phyloP scores from a whole-genome alignment of 2,797 vertebrate species.

The Pachyuromys duprasi region DNA sequence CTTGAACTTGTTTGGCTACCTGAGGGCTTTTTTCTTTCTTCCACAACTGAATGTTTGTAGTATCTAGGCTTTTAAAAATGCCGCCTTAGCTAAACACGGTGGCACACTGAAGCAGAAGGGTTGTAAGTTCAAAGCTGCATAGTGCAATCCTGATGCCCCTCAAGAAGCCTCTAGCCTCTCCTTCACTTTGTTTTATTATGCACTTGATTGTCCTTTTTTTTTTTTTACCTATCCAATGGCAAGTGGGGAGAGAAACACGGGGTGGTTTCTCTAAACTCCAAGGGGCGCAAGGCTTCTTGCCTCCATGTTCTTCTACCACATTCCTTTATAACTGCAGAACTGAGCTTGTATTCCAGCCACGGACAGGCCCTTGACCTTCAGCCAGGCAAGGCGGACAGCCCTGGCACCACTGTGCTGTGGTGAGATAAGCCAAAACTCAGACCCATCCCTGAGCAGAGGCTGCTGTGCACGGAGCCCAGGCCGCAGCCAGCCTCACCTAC shows the following conservation, averaged over 20 bases:
- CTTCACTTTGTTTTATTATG: not conserved
- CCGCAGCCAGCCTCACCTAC: not conserved
- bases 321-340: slow-evolving; percentile 12
- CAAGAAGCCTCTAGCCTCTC: not conserved
- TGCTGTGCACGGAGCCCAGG: not conserved
- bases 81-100: too few species aligned
- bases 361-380: not conserved
- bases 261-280: not conserved
- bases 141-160: not conserved
- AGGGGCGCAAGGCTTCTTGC: not conserved
- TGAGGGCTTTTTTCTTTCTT: not conserved
- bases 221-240: slow-evolving; percentile 10
- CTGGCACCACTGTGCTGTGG: not conserved
- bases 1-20: not conserved
- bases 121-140: not conserved
- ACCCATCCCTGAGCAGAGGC: not conserved
- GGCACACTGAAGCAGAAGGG: not conserved
- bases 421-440: not conserved
- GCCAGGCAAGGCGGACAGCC: not conserved
- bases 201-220: not conserved
- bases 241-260: not conserved
- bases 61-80: slow-evolving; percentile 25
- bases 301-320: fast-evolving
- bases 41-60: not conserved
- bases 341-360: not conserved